phyloP scores from a whole-genome alignment of 2,888 invertebrate genomes.

The Peribatodes rhomboidaria region DNA sequence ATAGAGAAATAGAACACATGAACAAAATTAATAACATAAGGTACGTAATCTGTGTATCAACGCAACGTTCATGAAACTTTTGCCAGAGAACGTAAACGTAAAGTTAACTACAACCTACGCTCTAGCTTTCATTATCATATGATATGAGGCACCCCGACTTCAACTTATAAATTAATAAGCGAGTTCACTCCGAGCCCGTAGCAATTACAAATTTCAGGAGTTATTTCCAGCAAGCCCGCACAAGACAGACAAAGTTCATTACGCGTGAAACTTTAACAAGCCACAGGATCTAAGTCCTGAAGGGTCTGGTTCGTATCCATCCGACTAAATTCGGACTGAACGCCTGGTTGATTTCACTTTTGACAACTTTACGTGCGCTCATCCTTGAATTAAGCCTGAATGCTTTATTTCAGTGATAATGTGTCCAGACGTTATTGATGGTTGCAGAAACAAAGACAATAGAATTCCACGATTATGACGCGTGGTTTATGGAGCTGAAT shows the following conservation, averaged over 20 bases:
- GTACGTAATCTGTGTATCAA: neutral
- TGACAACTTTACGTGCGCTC: conserved; percentile 54
- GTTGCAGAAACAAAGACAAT: conserved; percentile 65
- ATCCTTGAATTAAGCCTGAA: conserved; percentile 52
- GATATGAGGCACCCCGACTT: conserved; percentile 66
- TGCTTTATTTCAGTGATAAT: conserved; percentile 57
- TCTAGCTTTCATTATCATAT: conserved; percentile 75
- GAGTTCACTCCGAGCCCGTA: conserved; percentile 45
- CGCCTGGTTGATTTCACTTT: conserved; percentile 60
- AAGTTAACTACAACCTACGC: conserved; percentile 57
- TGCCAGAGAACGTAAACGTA: conserved; percentile 17
- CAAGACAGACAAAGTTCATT: conserved; percentile 52
- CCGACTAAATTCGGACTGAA: conserved; percentile 57
- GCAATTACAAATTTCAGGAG: conserved; percentile 52
- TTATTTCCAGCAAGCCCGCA: conserved; percentile 35
- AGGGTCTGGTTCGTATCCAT: conserved; percentile 59
- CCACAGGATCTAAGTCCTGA: conserved; percentile 52
- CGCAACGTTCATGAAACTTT: neutral
- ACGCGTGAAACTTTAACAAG: conserved; percentile 60
- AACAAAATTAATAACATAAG: conserved; percentile 14
- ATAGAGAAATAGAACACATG: conserved; percentile 55
- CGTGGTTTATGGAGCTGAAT: conserved; percentile 76
- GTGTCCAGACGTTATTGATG: conserved; percentile 53
- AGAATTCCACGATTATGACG: conserved; percentile 70
- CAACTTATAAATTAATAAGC: conserved; percentile 69